Percentiles rank a stretch among this genome's conserved stretches.
These are phyloP conservation scores for Panopea generosa DNA, from an alignment of 2,888 invertebrate species.

Conservation along the genomic window DNA sequence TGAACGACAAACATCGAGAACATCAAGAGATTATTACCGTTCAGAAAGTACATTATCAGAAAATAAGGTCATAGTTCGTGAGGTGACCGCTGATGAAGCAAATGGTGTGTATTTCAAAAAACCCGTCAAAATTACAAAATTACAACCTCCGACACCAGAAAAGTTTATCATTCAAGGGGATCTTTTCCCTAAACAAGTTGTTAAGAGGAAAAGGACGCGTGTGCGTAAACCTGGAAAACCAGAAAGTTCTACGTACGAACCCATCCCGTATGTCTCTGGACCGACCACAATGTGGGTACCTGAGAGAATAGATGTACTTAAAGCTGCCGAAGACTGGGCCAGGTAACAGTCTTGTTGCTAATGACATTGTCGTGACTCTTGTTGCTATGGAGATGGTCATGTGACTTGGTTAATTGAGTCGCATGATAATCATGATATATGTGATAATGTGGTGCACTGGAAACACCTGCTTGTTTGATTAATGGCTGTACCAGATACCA, in stretches of 20 bases:
- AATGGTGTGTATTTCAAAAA: slow-evolving; percentile 41
- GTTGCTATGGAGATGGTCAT: slow-evolving; percentile 47
- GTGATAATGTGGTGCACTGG: too few relatives aligned
- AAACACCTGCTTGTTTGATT: not conserved
- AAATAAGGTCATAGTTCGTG: slow-evolving; percentile 30
- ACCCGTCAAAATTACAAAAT: slow-evolving; percentile 48
- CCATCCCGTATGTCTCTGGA: slow-evolving; percentile 54
- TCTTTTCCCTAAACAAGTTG: slow-evolving; percentile 34
- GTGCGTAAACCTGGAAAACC: slow-evolving; percentile 50
- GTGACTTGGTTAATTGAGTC: slow-evolving; percentile 25
- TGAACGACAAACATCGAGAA: too few relatives aligned
- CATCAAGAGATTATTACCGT: too few relatives aligned
- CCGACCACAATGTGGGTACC: slow-evolving; percentile 55
- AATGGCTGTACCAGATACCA: too few relatives aligned
- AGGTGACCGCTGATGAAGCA: slow-evolving; percentile 29
- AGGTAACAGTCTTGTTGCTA: slow-evolving; percentile 48
- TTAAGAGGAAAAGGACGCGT: slow-evolving; percentile 49
- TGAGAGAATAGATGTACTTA: slow-evolving; percentile 57
- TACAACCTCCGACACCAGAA: slow-evolving; percentile 53
- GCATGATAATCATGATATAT: slow-evolving; percentile 2
- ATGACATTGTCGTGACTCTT: slow-evolving; percentile 47
- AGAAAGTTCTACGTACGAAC: slow-evolving; percentile 30
- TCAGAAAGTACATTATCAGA: slow-evolving; percentile 31
- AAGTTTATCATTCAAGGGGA: slow-evolving; percentile 52
- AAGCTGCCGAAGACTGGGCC: slow-evolving; percentile 57